A percentile compares a stretch with the other conserved stretches of the same genome.
Conservation (phyloP, 2,888 invertebrate species). For the Heterodera filipjevi region DNA sequence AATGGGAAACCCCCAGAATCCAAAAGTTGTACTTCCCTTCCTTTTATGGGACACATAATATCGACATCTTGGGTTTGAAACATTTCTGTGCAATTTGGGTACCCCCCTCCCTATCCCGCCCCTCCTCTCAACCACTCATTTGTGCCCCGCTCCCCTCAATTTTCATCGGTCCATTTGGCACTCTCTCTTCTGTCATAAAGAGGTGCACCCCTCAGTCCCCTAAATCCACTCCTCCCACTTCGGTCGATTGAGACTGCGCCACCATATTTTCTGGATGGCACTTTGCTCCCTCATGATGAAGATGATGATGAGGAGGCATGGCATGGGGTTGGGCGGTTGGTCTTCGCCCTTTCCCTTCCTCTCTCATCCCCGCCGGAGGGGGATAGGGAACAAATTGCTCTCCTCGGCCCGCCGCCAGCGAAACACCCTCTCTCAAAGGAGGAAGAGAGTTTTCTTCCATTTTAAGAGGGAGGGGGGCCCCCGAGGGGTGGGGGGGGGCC, state of each 20-base stretch:
- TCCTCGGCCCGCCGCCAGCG: neutral
- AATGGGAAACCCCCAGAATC: no score
- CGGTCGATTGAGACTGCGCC: neutral
- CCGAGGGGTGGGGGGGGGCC: no score
- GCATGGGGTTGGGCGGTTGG: neutral
- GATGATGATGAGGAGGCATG: neutral
- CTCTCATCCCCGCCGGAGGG: neutral
- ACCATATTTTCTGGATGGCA: constrained; percentile 9
- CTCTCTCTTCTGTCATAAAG: neutral
- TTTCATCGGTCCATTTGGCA: constrained; percentile 10
- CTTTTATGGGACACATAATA: neutral
- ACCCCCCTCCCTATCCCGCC: neutral
- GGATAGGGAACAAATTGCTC: neutral
- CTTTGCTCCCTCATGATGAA: neutral
- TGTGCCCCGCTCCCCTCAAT: neutral
- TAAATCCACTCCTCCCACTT: neutral
- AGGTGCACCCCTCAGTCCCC: neutral
- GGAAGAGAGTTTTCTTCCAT: neutral
- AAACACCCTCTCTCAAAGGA: no score
- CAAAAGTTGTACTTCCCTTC: no score
- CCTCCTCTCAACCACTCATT: neutral
- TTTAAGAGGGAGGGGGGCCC: neutral
- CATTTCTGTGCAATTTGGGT: neutral
- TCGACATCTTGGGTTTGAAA: neutral
- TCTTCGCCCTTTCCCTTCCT: neutral